Base-by-base conservation (phyloP, 2,113 vertebrate genomes). In the Ptychochromis oligacanthus region DNA sequence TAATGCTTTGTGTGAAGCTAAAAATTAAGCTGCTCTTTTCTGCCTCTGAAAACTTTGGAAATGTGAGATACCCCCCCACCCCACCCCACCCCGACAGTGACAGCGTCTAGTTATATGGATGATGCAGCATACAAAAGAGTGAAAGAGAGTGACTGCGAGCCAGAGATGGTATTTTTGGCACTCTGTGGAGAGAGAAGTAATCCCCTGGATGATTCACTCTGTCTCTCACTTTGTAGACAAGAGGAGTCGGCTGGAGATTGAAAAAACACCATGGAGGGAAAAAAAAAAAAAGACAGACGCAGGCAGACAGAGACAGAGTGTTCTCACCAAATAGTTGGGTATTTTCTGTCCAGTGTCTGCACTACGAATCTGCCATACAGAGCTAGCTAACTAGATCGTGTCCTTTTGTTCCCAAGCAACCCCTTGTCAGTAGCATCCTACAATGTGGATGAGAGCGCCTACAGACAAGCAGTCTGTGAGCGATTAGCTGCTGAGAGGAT, bases 401-500 rank as follows among this genome's bases (percentile, higher is more conserved):
- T 83, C 46, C 54, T 62, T 87, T 78, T 85, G 74, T 79, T 84
- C 52, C 49, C 65, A 70, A 64, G 77, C 77, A 70, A 17, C 26
- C 59, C 24, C 77, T 77, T 31, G 78, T 83, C 74, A 55, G 84
- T 28, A 24, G 59, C 46, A 4, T 61, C 80, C 79, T 79, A 17
- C 84, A 81, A 20, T 76, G 72, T 67, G 81, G 61, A 85, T 81
- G 83, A 80, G 40, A 77, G 74, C 7, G 40, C 79, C 77, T 83
- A 74, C 82, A 81, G 86, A 85, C 84, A 55, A 77, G 80, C 57
- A 64, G 85, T 70, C 65, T 60, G 62, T 70, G 36, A 81, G 85
- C 55, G 81, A 89, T 92, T 89, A 90, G 81, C 80, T 20, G 72
- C 82, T 82, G 87, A 90, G 91, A 74, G 82, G 87, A 90, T 87